A percentile compares a stretch with the other conserved stretches of the same genome.
These are phyloP conservation scores for Eupsittula cactorum DNA, from an alignment of 2,113 vertebrate genomes.

Conservation along the genomic window DNA sequence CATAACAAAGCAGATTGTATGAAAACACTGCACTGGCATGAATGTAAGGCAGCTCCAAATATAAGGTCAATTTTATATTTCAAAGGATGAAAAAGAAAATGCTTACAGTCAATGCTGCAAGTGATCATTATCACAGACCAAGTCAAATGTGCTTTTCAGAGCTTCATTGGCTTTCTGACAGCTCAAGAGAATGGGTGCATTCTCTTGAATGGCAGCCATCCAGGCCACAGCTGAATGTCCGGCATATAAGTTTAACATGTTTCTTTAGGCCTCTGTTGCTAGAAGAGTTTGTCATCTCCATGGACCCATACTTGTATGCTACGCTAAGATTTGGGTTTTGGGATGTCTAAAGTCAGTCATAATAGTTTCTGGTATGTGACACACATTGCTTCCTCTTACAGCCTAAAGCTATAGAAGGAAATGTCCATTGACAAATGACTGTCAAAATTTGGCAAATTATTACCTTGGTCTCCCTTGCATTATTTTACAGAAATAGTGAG, in stretches of 20 bases:
- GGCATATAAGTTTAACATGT: not conserved
- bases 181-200: not conserved
- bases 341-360: not conserved
- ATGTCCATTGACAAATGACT: not conserved
- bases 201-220: too few species aligned
- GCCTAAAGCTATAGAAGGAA: not conserved
- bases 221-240: not conserved
- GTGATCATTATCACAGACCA: not conserved
- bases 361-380: not conserved
- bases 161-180: not conserved
- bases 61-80: not conserved
- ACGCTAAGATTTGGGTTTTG: not conserved
- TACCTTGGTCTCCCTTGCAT: not conserved
- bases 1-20: not conserved
- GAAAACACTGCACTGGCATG: not conserved
- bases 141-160: not conserved
- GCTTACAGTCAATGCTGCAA: not conserved
- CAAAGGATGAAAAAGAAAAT: not conserved
- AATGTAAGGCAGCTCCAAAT: not conserved
- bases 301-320: not conserved
- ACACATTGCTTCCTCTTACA: not conserved
- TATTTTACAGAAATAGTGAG: not conserved
- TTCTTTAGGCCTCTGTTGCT: not conserved
- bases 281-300: not conserved
- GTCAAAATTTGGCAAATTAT: not conserved